A percentile compares a stretch with the other conserved stretches of the same genome.
These are phyloP conservation scores for Regulus satrapa DNA, from an alignment of 2,113 vertebrate species.

Conservation along the genomic window DNA sequence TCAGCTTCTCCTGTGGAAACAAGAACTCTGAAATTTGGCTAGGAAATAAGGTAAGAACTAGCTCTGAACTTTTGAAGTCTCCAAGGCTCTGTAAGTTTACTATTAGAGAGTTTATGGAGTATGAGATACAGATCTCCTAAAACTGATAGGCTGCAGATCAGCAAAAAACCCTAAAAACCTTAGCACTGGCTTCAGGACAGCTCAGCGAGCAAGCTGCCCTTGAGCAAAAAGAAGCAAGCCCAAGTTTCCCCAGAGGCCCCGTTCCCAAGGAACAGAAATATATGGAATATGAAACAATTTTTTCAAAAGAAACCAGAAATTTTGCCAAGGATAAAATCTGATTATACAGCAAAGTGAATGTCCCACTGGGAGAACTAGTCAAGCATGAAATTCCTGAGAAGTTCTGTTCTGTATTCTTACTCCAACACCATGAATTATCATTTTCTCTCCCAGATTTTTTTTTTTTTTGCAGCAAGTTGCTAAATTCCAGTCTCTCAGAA, in stretches of 20 bases:
- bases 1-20: not conserved
- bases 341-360: not conserved
- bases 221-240: not conserved
- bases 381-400: not conserved
- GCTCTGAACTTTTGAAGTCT: constrained; percentile 25
- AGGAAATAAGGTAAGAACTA: constrained; percentile 10
- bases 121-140: constrained; percentile 13
- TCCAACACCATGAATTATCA: not conserved
- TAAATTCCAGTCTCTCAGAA: not conserved
- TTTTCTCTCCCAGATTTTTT: not conserved
- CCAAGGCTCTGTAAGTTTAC: constrained; percentile 20
- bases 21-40: not conserved
- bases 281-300: not conserved
- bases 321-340: constrained; percentile 31
- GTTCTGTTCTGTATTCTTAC: not conserved
- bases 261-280: not conserved
- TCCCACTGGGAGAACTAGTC: not conserved
- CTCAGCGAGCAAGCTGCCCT: not conserved
- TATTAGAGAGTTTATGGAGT: not conserved
- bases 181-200: not conserved
- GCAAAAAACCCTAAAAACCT: not conserved
- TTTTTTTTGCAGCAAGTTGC: not conserved
- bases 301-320: not conserved
- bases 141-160: not conserved
- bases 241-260: not conserved